Conservation (phyloP, 92 coral and sea anemone genomes). For the Siderastrea siderea region DNA sequence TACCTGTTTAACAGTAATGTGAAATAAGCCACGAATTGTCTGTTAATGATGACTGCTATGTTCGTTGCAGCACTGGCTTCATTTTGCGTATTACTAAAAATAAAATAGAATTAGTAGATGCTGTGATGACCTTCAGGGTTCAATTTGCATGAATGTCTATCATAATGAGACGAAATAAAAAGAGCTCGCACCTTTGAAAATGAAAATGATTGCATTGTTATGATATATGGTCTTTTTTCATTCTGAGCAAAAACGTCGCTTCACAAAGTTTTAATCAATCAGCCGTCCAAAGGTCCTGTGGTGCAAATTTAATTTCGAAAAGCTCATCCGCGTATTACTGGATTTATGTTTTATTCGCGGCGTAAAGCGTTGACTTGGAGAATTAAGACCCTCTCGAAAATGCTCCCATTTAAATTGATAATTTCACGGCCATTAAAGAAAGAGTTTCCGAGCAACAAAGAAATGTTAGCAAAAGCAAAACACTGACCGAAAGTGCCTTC, state of each 20-base stretch:
- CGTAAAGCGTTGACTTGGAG: conserved; percentile 1
- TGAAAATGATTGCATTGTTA: not conserved
- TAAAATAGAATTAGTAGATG: not conserved
- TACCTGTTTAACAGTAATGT: not conserved
- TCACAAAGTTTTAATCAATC: not conserved
- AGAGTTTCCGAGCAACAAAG: not conserved
- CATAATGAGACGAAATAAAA: not conserved
- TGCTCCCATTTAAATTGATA: not conserved
- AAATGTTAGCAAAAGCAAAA: not conserved
- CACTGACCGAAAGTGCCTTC: too few relatives aligned
- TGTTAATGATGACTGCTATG: too few relatives aligned
- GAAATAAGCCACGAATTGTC: too few relatives aligned
- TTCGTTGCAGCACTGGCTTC: not conserved
- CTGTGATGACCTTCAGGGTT: not conserved
- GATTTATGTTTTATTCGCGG: not conserved
- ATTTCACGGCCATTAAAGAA: not conserved
- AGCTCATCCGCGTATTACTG: not conserved
- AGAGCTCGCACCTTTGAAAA: not conserved
- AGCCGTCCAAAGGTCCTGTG: not conserved
- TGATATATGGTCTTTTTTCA: not conserved
- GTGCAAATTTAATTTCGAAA: not conserved
- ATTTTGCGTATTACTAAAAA: not conserved
- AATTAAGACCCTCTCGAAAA: not conserved
- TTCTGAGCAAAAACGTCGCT: not conserved
- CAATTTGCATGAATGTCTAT: not conserved